Conservation (phyloP, 2,797 vertebrate species). For the Argentina silus region DNA sequence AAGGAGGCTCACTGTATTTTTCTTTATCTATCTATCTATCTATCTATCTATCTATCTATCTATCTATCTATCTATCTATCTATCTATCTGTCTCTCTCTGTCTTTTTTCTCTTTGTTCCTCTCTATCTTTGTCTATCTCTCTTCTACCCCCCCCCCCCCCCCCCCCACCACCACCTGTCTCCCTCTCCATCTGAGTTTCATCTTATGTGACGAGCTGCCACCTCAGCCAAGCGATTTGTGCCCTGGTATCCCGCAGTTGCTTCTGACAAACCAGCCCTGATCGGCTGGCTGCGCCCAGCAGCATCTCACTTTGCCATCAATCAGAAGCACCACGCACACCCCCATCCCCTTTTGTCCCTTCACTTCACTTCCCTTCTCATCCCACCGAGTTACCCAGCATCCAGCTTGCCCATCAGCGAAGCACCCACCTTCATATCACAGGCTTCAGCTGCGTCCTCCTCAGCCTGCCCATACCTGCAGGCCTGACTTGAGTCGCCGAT, state of each 20-base stretch:
- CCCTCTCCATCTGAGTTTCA: conserved; percentile 23
- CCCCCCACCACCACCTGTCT: background rate
- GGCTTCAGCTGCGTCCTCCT: conserved; percentile 10
- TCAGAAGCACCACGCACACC: conserved; percentile 37
- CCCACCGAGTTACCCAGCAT: conserved; percentile 9
- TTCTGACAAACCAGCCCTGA: conserved; percentile 54
- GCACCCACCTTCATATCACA: conserved; percentile 5
- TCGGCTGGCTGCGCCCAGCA: conserved; percentile 38
- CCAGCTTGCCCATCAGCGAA: conserved; percentile 29
- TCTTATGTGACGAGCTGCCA: conserved; percentile 29
- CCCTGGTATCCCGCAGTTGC: conserved; percentile 34
- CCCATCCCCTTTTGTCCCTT: background rate
- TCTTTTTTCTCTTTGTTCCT: background rate
- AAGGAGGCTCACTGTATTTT: conserved; percentile 15
- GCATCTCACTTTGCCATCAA: conserved; percentile 59
- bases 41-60: conserved; percentile 35
- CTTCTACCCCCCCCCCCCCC: background rate
- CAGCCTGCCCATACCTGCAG: conserved; percentile 18
- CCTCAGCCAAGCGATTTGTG: conserved; percentile 15
- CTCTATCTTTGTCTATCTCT: no score
- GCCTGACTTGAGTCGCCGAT: conserved; percentile 60
- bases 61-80: conserved; percentile 28
- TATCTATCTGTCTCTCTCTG: conserved; percentile 29
- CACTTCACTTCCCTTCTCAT: background rate
- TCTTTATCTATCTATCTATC: conserved; percentile 28